phyloP scores from a whole-genome alignment of 2,113 vertebrate genomes.

The Columbina picui region DNA sequence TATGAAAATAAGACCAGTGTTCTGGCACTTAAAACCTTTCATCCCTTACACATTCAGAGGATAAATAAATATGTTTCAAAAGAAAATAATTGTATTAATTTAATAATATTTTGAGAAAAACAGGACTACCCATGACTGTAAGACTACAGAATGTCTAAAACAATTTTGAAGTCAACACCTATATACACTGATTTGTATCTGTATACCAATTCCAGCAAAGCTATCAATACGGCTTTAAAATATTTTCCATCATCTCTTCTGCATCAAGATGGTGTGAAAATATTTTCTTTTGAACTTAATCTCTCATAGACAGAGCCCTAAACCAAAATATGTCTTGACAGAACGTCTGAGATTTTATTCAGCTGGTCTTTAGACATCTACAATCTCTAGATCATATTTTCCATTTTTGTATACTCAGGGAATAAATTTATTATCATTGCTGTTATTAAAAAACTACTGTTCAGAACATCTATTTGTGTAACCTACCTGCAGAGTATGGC shows the following conservation, averaged over 20 bases:
- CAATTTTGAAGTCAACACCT: not conserved
- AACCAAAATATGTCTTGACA: not conserved
- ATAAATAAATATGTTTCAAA: not conserved
- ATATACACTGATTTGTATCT: not conserved
- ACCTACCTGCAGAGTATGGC: not conserved
- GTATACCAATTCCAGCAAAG: not conserved
- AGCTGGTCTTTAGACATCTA: not conserved
- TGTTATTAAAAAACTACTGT: not conserved
- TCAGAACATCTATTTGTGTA: not conserved
- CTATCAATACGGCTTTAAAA: not conserved
- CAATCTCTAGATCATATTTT: not conserved
- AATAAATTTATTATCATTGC: not conserved
- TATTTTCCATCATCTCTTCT: not conserved
- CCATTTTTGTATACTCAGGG: not conserved
- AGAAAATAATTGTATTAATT: not conserved
- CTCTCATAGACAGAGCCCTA: not conserved
- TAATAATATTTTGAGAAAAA: not conserved
- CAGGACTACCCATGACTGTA: not conserved
- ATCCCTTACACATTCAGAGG: accelerated
- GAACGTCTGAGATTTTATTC: not conserved
- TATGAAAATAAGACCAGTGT: not conserved
- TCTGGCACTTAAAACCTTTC: not conserved
- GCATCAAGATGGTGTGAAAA: not conserved
- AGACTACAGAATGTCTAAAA: not conserved
- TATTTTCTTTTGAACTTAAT: not conserved